Evolutionary conservation across 1,140 invertebrate genomes (phyloP).

Genomic region (Pomphorhynchus laevis): DNA sequence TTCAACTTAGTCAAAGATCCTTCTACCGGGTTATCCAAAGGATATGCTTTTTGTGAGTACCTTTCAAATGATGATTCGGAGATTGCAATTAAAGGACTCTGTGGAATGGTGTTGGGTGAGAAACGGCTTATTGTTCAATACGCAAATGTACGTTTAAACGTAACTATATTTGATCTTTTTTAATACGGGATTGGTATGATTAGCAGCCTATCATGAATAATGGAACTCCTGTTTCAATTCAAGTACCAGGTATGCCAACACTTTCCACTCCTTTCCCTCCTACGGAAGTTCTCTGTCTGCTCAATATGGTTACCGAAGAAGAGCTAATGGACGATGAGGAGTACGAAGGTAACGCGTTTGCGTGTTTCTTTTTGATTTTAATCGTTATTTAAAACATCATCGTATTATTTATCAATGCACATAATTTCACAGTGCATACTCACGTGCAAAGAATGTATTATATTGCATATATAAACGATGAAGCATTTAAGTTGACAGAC

Average conservation of each 20-base stretch:
- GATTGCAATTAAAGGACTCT: conserved; percentile 84
- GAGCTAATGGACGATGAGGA: conserved; percentile 90
- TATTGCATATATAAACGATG: no score
- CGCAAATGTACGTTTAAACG: conserved; percentile 60
- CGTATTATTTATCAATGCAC: no score
- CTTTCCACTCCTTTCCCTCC: conserved; percentile 37
- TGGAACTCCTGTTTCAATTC: conserved; percentile 2
- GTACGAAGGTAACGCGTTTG: conserved; percentile 52
- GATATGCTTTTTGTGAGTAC: conserved; percentile 97
- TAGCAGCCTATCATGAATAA: conserved; percentile 4
- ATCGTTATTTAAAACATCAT: no score
- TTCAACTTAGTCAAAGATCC: conserved; percentile 96
- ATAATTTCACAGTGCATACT: no score
- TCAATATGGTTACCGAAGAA: conserved; percentile 94
- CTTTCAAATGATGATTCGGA: no score
- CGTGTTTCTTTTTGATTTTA: no score
- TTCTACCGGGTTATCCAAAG: conserved; percentile 74
- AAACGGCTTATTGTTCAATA: conserved; percentile 91
- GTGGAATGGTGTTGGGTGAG: conserved; percentile 95
- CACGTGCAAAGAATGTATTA: no score
- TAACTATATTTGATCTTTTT: conserved; percentile 12
- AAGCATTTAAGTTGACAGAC: no score
- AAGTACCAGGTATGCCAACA: neutral
- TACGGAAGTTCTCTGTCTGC: conserved; percentile 64
- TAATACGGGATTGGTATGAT: no score